phyloP scores from a whole-genome alignment of 2,888 invertebrate genomes.

The Stenichneumon culpator region DNA sequence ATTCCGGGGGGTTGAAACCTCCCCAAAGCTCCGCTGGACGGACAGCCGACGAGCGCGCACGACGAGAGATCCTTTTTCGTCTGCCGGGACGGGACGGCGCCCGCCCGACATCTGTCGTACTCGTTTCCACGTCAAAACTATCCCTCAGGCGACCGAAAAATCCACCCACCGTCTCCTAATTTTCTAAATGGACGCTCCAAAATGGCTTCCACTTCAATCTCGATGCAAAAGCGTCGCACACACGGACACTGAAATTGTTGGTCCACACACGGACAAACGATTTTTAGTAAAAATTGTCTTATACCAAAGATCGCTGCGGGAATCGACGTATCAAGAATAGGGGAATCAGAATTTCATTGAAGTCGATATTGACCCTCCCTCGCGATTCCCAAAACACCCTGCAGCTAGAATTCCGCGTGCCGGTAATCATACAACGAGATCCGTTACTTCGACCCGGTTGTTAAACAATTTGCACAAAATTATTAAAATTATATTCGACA shows the following conservation, averaged over 20 bases:
- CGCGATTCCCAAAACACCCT: neutral
- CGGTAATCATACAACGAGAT: conserved; percentile 24
- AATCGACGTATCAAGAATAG: neutral
- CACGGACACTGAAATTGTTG: neutral
- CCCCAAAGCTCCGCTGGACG: conserved; percentile 60
- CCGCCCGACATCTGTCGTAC: conserved; percentile 83
- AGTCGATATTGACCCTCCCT: neutral
- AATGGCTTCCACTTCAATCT: conserved; percentile 64
- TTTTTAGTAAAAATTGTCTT: neutral
- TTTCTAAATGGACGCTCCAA: conserved; percentile 61
- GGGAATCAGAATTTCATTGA: neutral
- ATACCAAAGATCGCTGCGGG: neutral
- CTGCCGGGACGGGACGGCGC: conserved; percentile 77
- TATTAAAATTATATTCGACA: conserved; percentile 25
- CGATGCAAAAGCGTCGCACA: neutral
- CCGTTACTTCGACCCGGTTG: neutral
- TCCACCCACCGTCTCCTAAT: conserved; percentile 52
- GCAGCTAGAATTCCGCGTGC: conserved; percentile 28
- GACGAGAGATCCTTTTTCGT: conserved; percentile 72
- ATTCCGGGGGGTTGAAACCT: conserved; percentile 72
- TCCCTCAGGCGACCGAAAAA: conserved; percentile 42
- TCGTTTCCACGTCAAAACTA: conserved; percentile 66
- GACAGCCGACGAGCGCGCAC: conserved; percentile 58
- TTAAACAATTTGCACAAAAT: conserved; percentile 33
- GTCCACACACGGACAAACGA: neutral